These are phyloP conservation scores for Vimba vimba DNA, from an alignment of 2,113 vertebrate species.

Conservation along the genomic window DNA sequence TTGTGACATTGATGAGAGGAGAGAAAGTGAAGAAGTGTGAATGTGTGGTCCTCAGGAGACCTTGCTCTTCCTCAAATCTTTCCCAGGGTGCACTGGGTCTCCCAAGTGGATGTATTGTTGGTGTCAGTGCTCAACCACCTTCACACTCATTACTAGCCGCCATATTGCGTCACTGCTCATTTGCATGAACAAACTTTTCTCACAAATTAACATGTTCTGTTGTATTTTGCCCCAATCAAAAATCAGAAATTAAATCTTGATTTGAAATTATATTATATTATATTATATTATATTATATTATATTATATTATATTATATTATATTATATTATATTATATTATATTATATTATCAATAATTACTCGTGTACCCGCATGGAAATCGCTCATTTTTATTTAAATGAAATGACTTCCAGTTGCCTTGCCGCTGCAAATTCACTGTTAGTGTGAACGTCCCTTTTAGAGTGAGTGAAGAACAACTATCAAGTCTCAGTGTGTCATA, in stretches of 20 bases:
- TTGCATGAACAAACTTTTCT: not conserved
- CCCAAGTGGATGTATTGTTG: not conserved
- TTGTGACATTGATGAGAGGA: not conserved
- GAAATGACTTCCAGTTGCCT: not conserved
- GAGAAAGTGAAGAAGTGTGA: not conserved
- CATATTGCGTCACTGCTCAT: not conserved
- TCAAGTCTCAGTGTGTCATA: slow-evolving; percentile 9
- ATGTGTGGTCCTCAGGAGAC: not conserved
- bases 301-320: too few relatives aligned
- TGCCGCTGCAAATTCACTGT: not conserved
- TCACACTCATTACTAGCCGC: not conserved
- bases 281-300: not conserved
- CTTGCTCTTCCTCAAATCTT: not conserved
- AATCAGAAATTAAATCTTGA: too few relatives aligned
- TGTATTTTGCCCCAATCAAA: not conserved
- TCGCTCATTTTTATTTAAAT: not conserved
- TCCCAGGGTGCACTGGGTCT: slow-evolving; percentile 18
- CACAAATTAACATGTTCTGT: not conserved
- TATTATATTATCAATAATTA: not conserved
- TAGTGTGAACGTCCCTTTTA: not conserved
- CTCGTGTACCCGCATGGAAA: too few relatives aligned
- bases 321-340: not conserved
- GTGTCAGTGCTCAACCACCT: not conserved
- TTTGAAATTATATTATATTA: not conserved
- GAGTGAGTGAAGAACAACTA: not conserved